phyloP scores from a whole-genome alignment of 2,888 invertebrate species.

The Cyaniris semiargus region DNA sequence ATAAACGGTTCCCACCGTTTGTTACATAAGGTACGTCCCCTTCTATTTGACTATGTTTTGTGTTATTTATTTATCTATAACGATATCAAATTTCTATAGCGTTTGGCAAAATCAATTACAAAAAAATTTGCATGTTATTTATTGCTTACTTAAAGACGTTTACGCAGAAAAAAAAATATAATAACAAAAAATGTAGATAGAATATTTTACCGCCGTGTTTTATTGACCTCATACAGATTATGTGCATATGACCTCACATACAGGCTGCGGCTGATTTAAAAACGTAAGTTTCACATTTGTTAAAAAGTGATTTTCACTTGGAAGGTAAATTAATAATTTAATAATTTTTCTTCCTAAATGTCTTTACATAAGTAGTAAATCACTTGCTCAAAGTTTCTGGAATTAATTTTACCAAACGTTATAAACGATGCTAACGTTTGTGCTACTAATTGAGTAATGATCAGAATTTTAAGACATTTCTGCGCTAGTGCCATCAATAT shows the following conservation, averaged over 20 bases:
- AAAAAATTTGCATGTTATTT: neutral
- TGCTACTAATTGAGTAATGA: constrained; percentile 43
- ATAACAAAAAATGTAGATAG: neutral
- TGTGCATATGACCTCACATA: no score
- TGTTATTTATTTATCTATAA: constrained; percentile 66
- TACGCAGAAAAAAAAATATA: neutral
- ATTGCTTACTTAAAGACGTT: neutral
- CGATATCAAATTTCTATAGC: constrained; percentile 40
- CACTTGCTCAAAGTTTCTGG: neutral
- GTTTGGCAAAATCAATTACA: neutral
- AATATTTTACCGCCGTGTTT: no score
- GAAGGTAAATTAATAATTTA: no score
- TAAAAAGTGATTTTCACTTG: no score
- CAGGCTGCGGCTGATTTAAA: no score
- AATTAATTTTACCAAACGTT: constrained; percentile 35
- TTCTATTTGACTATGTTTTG: constrained; percentile 67
- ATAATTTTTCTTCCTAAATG: neutral
- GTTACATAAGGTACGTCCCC: constrained; percentile 76
- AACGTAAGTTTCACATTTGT: no score
- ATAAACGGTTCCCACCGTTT: constrained; percentile 77
- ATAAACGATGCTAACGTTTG: constrained; percentile 61
- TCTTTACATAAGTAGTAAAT: neutral
- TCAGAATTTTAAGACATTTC: constrained; percentile 4
- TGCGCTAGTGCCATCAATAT: constrained; percentile 68
- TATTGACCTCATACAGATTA: no score